Evolutionary conservation across 2,888 invertebrate genomes (phyloP).

Genomic region (Drosophila leonis): DNA sequence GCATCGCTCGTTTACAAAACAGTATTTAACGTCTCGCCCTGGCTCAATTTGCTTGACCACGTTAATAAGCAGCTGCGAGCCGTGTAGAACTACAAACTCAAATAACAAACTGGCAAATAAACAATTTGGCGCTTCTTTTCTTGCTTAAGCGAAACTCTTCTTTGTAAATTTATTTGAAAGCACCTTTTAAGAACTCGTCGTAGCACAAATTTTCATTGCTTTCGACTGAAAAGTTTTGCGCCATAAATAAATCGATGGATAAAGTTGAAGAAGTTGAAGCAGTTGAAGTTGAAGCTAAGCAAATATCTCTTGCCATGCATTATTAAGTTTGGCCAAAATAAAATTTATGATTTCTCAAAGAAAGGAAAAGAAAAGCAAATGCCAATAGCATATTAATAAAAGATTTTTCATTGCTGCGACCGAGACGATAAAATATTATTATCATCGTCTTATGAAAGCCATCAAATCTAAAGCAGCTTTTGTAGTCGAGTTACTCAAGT

Average conservation of each 20-base stretch:
- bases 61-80: slow-evolving; percentile 58
- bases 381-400: slow-evolving; percentile 44
- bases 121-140: slow-evolving; percentile 51
- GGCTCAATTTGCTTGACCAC: slow-evolving; percentile 67
- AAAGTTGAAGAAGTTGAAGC: slow-evolving; percentile 26
- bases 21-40: slow-evolving; percentile 47
- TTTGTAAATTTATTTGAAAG: slow-evolving; percentile 24
- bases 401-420: slow-evolving; percentile 33
- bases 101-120: slow-evolving; percentile 38
- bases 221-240: slow-evolving; percentile 25
- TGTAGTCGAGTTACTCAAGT: slow-evolving; percentile 30
- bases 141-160: slow-evolving; percentile 13
- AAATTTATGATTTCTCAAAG: slow-evolving; percentile 39
- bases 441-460: slow-evolving; percentile 47
- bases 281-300: too few relatives aligned
- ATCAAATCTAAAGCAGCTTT: slow-evolving; percentile 58
- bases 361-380: slow-evolving; percentile 15
- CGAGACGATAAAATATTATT: slow-evolving; percentile 52
- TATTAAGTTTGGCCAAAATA: slow-evolving; percentile 62
- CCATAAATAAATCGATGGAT: slow-evolving; percentile 47
- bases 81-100: slow-evolving; percentile 13
- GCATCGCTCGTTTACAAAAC: slow-evolving; percentile 44
- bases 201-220: slow-evolving; percentile 10
- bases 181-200: slow-evolving; percentile 23
- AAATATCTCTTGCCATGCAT: slow-evolving; percentile 35